Percentiles rank a stretch among this genome's conserved stretches.
Evolutionary conservation across 1,140 invertebrate genomes (phyloP).

Genomic region (Pseudomyrmex pallidus): DNA sequence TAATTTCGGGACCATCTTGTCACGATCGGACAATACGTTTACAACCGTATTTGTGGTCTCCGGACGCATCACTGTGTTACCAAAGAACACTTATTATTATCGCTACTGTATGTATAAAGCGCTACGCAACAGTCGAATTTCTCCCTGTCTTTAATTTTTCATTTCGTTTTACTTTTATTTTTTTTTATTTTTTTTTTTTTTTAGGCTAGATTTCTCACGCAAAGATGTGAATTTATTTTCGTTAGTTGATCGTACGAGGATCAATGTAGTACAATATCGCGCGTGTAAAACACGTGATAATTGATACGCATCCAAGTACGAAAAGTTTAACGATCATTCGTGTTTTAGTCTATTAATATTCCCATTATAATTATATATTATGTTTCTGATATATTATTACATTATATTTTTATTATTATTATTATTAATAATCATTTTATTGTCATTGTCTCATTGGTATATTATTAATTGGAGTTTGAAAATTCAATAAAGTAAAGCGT

Average conservation of each 20-base stretch:
- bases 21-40: slow-evolving; percentile 77
- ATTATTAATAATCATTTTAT: slow-evolving; percentile 43
- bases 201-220: slow-evolving; percentile 7
- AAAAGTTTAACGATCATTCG: slow-evolving; percentile 23
- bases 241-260: slow-evolving; percentile 4
- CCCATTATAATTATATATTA: slow-evolving; percentile 42
- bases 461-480: slow-evolving; percentile 32
- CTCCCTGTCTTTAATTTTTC: slow-evolving; percentile 46
- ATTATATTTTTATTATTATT: slow-evolving; percentile 33
- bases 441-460: slow-evolving; percentile 28
- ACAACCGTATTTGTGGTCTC: slow-evolving; percentile 77
- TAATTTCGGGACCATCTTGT: slow-evolving; percentile 79
- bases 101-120: slow-evolving; percentile 72
- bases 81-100: slow-evolving; percentile 82
- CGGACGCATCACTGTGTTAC: slow-evolving; percentile 82
- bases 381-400: slow-evolving; percentile 14
- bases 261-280: not conserved
- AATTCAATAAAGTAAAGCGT: slow-evolving; percentile 2
- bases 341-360: not conserved
- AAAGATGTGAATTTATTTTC: slow-evolving; percentile 25
- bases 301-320: slow-evolving; percentile 1
- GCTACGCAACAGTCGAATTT: slow-evolving; percentile 64
- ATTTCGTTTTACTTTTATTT: slow-evolving; percentile 29
- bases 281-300: not conserved
- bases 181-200: slow-evolving; percentile 56